Evolutionary conservation across 2,888 invertebrate genomes (phyloP).

Genomic region (Myopa testacea): DNA sequence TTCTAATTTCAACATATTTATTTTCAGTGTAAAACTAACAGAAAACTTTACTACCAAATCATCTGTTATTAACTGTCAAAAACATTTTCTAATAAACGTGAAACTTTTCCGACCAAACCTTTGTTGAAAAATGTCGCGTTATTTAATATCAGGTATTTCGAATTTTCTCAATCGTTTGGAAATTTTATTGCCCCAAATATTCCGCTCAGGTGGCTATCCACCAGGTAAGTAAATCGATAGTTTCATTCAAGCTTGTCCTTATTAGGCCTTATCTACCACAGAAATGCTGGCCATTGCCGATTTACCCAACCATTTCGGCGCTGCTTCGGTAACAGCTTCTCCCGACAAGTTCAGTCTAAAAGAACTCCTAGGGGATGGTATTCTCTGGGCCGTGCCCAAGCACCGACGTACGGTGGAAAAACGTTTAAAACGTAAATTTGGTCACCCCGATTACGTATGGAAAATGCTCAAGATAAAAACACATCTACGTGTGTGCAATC

Average conservation of each 20-base stretch:
- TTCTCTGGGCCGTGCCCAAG: conserved; percentile 87
- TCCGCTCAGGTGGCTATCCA: conserved; percentile 68
- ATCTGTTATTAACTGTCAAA: conserved; percentile 21
- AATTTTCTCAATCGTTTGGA: conserved; percentile 69
- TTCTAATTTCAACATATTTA: too few relatives aligned
- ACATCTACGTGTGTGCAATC: conserved; percentile 80
- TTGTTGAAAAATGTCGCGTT: conserved; percentile 57
- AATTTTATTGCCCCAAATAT: conserved; percentile 53
- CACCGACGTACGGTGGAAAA: conserved; percentile 79
- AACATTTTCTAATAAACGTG: background rate
- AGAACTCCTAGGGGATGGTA: conserved; percentile 78
- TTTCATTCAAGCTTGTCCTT: conserved; percentile 7
- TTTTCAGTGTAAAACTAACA: too few relatives aligned
- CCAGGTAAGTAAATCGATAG: conserved; percentile 66
- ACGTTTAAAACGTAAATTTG: conserved; percentile 79
- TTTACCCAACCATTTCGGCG: conserved; percentile 42
- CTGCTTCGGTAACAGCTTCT: conserved; percentile 2
- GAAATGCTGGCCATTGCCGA: conserved; percentile 52
- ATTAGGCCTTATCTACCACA: conserved; percentile 22
- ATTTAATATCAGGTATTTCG: conserved; percentile 61
- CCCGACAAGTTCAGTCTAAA: conserved; percentile 70
- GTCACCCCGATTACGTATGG: conserved; percentile 74
- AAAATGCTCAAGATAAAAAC: conserved; percentile 80
- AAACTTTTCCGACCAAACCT: background rate
- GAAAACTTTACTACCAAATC: too few relatives aligned